These are phyloP conservation scores for Pantelozetes paolii DNA, from an alignment of 2,888 invertebrate species.

Conservation along the genomic window DNA sequence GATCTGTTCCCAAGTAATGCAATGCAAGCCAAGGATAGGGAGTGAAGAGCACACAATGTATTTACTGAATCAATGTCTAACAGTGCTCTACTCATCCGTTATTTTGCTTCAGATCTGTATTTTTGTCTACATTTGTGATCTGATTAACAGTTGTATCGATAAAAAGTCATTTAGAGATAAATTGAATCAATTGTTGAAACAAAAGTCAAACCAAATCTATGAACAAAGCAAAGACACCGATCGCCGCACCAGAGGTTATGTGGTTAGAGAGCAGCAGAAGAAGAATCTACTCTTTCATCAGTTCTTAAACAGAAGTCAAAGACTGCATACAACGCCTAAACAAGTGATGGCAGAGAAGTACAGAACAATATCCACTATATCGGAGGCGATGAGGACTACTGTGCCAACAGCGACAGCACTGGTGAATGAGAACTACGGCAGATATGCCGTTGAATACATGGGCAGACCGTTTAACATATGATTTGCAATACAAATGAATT, in stretches of 20 bases:
- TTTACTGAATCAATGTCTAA: not conserved
- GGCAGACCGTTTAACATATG: no score
- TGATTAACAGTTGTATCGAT: not conserved
- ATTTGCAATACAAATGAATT: no score
- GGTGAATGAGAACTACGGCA: not conserved
- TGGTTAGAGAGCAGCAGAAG: not conserved
- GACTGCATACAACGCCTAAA: no score
- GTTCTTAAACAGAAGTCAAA: not conserved
- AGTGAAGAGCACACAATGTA: not conserved
- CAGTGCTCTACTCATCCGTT: not conserved
- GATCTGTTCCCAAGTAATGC: not conserved
- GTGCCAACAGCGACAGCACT: not conserved
- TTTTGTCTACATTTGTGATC: not conserved
- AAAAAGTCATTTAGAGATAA: not conserved
- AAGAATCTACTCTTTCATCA: not conserved
- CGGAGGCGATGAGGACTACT: not conserved
- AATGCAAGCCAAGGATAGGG: not conserved
- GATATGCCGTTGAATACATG: not conserved
- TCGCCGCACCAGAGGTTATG: not conserved
- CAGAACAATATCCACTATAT: not conserved
- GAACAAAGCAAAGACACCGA: no score
- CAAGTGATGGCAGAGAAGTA: not conserved
- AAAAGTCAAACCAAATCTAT: no score
- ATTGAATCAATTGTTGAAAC: no score
- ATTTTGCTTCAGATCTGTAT: constrained; percentile 4